Evolutionary conservation across 2,113 vertebrate species (phyloP).

Genomic region (Leptobrachium leishanense): DNA sequence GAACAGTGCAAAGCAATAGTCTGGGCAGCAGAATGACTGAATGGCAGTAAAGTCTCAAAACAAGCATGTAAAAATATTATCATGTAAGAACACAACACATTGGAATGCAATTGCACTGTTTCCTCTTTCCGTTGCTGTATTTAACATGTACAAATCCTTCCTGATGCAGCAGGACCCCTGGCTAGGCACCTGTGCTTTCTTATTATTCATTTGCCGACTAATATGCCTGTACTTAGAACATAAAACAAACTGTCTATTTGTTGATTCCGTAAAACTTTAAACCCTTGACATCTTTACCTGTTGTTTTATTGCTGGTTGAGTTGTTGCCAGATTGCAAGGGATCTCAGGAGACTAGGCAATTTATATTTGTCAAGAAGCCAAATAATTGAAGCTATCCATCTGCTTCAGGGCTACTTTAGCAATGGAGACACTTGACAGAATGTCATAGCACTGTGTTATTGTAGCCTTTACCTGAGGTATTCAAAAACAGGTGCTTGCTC

Average conservation of each 20-base stretch:
- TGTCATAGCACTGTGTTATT: slow-evolving; percentile 37
- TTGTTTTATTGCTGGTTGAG: slow-evolving; percentile 36
- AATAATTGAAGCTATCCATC: slow-evolving; percentile 46
- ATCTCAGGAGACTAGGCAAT: slow-evolving; percentile 32
- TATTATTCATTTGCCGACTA: neutral
- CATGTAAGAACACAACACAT: too few species aligned
- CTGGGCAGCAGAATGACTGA: too few species aligned
- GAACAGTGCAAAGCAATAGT: too few species aligned
- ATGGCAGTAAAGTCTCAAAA: neutral
- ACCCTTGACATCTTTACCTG: slow-evolving; percentile 19
- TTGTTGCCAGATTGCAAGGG: slow-evolving; percentile 9
- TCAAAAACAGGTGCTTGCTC: slow-evolving; percentile 37
- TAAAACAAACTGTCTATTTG: neutral
- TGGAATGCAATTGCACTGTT: neutral
- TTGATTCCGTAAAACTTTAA: slow-evolving; percentile 5
- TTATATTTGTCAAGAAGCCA: slow-evolving; percentile 42
- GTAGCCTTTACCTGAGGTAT: slow-evolving; percentile 32
- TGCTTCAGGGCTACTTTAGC: slow-evolving; percentile 36
- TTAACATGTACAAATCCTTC: neutral
- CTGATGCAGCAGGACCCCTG: neutral
- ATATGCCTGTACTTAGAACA: slow-evolving; percentile 9
- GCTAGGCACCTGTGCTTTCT: slow-evolving; percentile 12
- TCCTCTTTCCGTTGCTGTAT: neutral
- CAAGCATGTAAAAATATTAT: neutral
- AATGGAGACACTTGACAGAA: slow-evolving; percentile 39